phyloP scores from a whole-genome alignment of 2,888 invertebrate species.

The Nasonia oneida region DNA sequence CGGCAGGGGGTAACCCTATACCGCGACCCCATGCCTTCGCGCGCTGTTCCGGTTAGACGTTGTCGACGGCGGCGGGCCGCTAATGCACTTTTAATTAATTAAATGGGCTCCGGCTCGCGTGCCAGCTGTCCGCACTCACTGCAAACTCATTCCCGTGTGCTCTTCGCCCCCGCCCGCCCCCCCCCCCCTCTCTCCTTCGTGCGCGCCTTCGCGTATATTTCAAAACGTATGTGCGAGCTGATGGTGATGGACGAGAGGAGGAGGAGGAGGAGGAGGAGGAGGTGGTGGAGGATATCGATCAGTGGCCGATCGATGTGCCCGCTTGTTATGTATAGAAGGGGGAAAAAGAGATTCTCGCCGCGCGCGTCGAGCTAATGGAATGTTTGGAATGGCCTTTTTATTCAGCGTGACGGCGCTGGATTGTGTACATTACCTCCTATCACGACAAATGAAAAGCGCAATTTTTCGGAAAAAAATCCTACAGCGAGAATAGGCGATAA shows the following conservation, averaged over 20 bases:
- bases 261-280: conserved; percentile 16
- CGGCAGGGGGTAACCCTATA: conserved; percentile 42
- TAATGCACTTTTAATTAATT: conserved; percentile 80
- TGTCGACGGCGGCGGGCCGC: conserved; percentile 61
- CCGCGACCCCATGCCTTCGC: conserved; percentile 26
- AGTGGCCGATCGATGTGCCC: conserved; percentile 31
- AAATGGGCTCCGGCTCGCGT: conserved; percentile 78
- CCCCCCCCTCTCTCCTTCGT: neutral
- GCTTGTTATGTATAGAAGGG: conserved; percentile 20
- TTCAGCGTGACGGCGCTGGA: neutral
- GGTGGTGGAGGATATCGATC: conserved; percentile 47
- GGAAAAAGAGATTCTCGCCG: conserved; percentile 63
- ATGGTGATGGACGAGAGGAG: conserved; percentile 34
- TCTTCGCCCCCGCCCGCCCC: neutral
- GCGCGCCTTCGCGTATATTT: conserved; percentile 9
- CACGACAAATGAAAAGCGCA: too few species aligned
- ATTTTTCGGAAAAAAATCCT: neutral
- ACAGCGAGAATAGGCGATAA: neutral
- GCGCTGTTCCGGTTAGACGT: conserved; percentile 12
- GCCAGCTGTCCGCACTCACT: conserved; percentile 75
- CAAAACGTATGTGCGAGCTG: conserved; percentile 12
- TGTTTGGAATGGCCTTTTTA: conserved; percentile 39
- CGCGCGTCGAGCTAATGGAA: conserved; percentile 48
- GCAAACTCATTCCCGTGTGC: conserved; percentile 74
- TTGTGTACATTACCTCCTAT: too few species aligned